These are phyloP conservation scores for Galleria mellonella DNA, from an alignment of 1,140 invertebrate species.

Conservation along the genomic window DNA sequence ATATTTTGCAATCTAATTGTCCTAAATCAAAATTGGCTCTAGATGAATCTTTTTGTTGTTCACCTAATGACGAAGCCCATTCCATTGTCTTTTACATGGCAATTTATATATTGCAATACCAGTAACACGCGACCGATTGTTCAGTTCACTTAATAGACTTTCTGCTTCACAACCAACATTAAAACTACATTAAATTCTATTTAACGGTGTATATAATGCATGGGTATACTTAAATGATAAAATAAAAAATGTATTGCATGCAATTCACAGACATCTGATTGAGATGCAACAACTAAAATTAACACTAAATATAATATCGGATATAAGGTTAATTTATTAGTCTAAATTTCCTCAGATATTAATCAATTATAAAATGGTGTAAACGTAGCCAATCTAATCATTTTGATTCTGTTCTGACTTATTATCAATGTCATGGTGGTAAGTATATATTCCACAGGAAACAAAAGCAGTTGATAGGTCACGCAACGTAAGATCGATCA, in stretches of 20 bases:
- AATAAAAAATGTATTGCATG: slow-evolving; percentile 40
- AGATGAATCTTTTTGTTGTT: slow-evolving; percentile 25
- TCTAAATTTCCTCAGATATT: too few relatives aligned
- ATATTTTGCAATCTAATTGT: slow-evolving; percentile 19
- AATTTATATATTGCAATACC: slow-evolving; percentile 38
- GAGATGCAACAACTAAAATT: too few relatives aligned
- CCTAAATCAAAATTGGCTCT: slow-evolving; percentile 38
- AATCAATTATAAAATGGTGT: too few relatives aligned
- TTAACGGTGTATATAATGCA: slow-evolving; percentile 44
- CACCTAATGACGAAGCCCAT: slow-evolving; percentile 18
- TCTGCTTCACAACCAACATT: slow-evolving; percentile 49
- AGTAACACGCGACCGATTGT: slow-evolving; percentile 19
- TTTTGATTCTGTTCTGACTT: slow-evolving; percentile 7
- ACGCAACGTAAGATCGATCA: slow-evolving; percentile 51
- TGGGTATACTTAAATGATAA: slow-evolving; percentile 47
- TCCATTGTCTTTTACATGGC: slow-evolving; percentile 40
- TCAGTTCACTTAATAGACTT: slow-evolving; percentile 31
- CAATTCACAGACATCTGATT: slow-evolving; percentile 13
- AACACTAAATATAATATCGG: too few relatives aligned
- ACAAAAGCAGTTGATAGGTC: slow-evolving; percentile 49
- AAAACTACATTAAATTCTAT: slow-evolving; percentile 64
- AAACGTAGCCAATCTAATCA: background rate
- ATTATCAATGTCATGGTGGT: slow-evolving; percentile 51
- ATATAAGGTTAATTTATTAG: too few relatives aligned
- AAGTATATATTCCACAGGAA: slow-evolving; percentile 8